Conservation (phyloP, 2,888 invertebrate genomes). For the Nomada flava region DNA sequence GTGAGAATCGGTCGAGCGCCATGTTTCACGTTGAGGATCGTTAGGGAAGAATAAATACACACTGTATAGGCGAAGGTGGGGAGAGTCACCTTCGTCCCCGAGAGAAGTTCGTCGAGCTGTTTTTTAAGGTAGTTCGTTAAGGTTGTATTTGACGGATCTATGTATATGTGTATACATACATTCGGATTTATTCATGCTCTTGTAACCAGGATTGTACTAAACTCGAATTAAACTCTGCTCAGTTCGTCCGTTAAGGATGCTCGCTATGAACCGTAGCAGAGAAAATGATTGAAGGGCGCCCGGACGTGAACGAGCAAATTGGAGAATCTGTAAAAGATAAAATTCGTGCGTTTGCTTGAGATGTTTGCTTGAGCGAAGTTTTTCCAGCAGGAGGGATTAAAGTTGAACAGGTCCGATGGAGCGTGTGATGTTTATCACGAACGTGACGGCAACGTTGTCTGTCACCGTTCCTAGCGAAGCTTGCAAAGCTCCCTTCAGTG, state of each 20-base stretch:
- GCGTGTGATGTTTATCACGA: not conserved
- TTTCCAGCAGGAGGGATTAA: not conserved
- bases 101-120: conserved; percentile 31
- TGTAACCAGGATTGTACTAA: conserved; percentile 25
- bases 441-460: not conserved
- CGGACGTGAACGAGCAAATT: conserved; percentile 19
- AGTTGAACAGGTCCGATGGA: not conserved
- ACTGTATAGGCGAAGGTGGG: conserved; percentile 1
- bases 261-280: not conserved
- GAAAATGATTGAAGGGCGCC: conserved; percentile 3
- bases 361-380: conserved; percentile 7
- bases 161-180: conserved; percentile 15
- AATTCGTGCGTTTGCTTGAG: conserved; percentile 30
- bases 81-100: not conserved
- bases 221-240: conserved; percentile 25
- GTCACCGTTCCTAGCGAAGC: not conserved
- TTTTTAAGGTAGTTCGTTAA: conserved; percentile 44
- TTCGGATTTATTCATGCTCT: conserved; percentile 37
- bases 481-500: not conserved
- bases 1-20: not conserved
- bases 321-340: conserved; percentile 1
- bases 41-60: conserved; percentile 24
- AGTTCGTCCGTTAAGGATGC: conserved; percentile 18
- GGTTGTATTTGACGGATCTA: conserved; percentile 47
- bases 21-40: conserved; percentile 2